Percentiles rank a stretch among this genome's conserved stretches.
These are phyloP conservation scores for Phylloscopus collybita DNA, from an alignment of 2,797 vertebrate species.

Conservation along the genomic window DNA sequence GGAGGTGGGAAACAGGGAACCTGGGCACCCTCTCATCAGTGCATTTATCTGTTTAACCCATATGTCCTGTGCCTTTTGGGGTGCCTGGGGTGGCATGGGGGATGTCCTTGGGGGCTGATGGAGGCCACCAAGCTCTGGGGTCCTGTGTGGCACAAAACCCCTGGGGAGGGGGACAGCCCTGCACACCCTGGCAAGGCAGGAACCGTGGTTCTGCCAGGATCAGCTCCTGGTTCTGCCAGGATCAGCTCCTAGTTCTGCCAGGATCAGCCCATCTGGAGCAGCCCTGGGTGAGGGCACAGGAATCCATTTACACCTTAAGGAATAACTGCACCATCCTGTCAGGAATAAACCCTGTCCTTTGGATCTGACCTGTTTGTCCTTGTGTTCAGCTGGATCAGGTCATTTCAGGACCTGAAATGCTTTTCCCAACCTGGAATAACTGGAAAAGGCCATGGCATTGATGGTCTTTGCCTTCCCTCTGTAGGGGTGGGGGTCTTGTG, in stretches of 20 bases:
- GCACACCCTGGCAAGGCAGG: background rate
- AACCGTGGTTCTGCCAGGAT: accelerated
- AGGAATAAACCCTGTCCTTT: background rate
- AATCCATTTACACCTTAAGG: accelerated
- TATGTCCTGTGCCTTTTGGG: background rate
- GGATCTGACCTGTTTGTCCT: accelerated
- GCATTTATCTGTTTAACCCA: background rate
- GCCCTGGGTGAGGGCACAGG: accelerated
- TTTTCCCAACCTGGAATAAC: background rate
- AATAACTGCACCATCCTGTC: accelerated
- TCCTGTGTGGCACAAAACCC: background rate
- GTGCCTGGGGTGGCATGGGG: background rate
- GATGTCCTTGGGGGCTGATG: background rate
- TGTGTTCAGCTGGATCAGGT: background rate
- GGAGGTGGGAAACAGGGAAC: background rate
- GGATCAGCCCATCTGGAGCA: background rate
- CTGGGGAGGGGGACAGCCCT: background rate
- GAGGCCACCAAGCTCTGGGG: background rate
- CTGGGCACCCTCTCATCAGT: accelerated
- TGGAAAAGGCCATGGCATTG: accelerated
- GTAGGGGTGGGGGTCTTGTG: accelerated
- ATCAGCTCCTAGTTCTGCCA: too few species aligned
- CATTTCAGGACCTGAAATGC: background rate
- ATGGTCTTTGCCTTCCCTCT: background rate
- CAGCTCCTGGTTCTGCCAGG: too few species aligned